Base-by-base conservation (phyloP, 2,113 vertebrate species). In the Onychostoma macrolepis region DNA sequence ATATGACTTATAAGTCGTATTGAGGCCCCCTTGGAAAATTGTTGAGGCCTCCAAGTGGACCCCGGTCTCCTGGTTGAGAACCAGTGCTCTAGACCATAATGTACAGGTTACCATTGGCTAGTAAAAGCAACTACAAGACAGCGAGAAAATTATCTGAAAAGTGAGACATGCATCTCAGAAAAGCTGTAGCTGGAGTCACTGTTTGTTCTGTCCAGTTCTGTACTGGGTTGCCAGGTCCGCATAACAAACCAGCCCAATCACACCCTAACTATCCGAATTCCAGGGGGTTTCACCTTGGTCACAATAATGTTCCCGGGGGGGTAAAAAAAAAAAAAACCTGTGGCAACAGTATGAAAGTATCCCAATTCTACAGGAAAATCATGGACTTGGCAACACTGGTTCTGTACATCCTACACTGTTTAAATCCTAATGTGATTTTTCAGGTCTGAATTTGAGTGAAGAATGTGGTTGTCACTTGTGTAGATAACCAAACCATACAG, bases 401-500 rank as follows among this genome's bases (percentile, higher is more conserved):
- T 61, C 56, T 61, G 53, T 61, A 61, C 24, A n/a, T 61, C 1
- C 7, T n/a, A 61, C 56, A 61, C 24, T 0, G 24, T 61, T 61
- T n/a, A n/a, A 61, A 10, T 58, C 56, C 7, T n/a, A 61, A 61
- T n/a, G 56, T 61, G 56, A 24, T 58, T 58, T 58, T 58, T 24
- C 56, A 58, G 7, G 56, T 24, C 56, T 58, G 75, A 77, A 77
- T 53, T 21, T 53, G 50, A 21, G 6, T 79, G 33, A 2, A 79
- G 10, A 36, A n/a, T 24, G 77, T 3, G 50, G 50, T 38, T 53
- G 4, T 50, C 50, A 58, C 56, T 26, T 7, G 1, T 61, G 36
- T 41, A 43, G 63, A 80, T 63, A 80, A 41, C 10, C 30, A 63
- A 80, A 80, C 7, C 19, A 67, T 30, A 67, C 41, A 76, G 72